Percentiles rank a stretch among this genome's conserved stretches.
These are phyloP conservation scores for Clitarchus hookeri DNA, from an alignment of 2,888 invertebrate species.

Conservation along the genomic window DNA sequence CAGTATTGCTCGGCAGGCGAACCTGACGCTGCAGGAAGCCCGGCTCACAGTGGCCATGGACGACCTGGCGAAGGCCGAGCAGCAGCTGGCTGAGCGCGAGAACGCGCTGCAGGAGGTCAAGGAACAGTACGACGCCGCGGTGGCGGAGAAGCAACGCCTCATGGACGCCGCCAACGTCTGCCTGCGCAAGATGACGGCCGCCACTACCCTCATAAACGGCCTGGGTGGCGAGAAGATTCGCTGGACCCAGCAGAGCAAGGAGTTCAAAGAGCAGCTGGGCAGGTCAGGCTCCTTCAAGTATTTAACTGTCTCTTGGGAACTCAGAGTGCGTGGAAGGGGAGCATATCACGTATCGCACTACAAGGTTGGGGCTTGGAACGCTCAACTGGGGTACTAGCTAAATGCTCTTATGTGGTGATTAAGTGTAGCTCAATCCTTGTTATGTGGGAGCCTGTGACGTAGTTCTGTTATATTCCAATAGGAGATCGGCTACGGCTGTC, in stretches of 20 bases:
- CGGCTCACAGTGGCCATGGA: slow-evolving; percentile 88
- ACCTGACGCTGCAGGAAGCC: slow-evolving; percentile 88
- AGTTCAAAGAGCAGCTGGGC: slow-evolving; percentile 87
- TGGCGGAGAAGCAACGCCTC: slow-evolving; percentile 87
- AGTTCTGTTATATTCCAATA: too few relatives aligned
- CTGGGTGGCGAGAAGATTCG: slow-evolving; percentile 82
- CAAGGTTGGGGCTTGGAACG: too few relatives aligned
- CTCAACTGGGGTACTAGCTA: too few relatives aligned
- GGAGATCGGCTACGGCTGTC: too few relatives aligned
- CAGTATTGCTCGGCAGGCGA: slow-evolving; percentile 60
- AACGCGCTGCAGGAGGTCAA: slow-evolving; percentile 87
- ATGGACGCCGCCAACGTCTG: slow-evolving; percentile 94
- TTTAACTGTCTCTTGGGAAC: too few relatives aligned
- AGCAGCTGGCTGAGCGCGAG: slow-evolving; percentile 88
- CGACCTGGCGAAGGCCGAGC: slow-evolving; percentile 84
- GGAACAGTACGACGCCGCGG: slow-evolving; percentile 90
- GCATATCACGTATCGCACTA: too few relatives aligned
- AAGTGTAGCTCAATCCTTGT: too few relatives aligned
- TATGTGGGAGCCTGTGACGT: too few relatives aligned
- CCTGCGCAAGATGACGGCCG: slow-evolving; percentile 94
- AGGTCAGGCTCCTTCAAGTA: slow-evolving; percentile 46
- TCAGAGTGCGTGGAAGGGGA: too few relatives aligned
- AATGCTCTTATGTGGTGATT: too few relatives aligned
- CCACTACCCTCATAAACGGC: slow-evolving; percentile 93
- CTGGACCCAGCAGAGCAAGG: slow-evolving; percentile 95